A percentile compares a stretch with the other conserved stretches of the same genome.
Evolutionary conservation across 2,797 vertebrate species (phyloP).

Genomic region (Bovichtus variegatus): DNA sequence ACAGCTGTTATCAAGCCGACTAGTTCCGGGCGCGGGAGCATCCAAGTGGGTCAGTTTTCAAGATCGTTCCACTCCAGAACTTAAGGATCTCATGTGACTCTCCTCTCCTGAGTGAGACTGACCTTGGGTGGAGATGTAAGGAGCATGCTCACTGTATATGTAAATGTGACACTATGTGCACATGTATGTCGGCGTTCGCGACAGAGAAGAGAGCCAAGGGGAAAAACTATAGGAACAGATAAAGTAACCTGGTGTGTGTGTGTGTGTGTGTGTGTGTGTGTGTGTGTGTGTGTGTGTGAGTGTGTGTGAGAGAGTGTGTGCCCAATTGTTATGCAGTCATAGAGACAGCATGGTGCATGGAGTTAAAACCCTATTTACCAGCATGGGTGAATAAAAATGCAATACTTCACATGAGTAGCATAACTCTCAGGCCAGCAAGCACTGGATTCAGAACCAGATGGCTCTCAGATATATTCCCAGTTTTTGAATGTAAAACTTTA

Average conservation of each 20-base stretch:
- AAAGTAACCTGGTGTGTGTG: conserved; percentile 2
- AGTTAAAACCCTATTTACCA: conserved; percentile 23
- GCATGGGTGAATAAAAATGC: conserved; percentile 23
- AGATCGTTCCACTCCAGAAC: conserved; percentile 34
- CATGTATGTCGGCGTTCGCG: conserved; percentile 3
- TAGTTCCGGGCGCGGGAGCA: conserved; percentile 20
- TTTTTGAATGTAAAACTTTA: conserved; percentile 13
- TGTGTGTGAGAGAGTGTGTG: not conserved
- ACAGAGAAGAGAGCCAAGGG: conserved; percentile 10
- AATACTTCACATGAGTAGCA: conserved; percentile 9
- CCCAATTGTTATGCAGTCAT: conserved; percentile 2
- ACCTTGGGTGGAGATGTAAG: conserved; percentile 58
- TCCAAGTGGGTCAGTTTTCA: conserved; percentile 56
- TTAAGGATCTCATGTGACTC: conserved; percentile 39
- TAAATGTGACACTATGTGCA: conserved; percentile 9
- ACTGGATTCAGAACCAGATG: conserved; percentile 16
- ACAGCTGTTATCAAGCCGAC: conserved; percentile 15
- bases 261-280: not conserved
- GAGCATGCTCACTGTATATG: not conserved
- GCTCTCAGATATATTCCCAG: conserved; percentile 16
- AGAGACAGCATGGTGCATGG: not conserved
- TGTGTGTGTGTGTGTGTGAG: not conserved
- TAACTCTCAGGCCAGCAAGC: conserved; percentile 1
- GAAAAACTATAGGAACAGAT: conserved; percentile 14
- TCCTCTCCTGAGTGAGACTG: conserved; percentile 38